Conservation (phyloP, 2,113 vertebrate species). For the Xiphias gladius region DNA sequence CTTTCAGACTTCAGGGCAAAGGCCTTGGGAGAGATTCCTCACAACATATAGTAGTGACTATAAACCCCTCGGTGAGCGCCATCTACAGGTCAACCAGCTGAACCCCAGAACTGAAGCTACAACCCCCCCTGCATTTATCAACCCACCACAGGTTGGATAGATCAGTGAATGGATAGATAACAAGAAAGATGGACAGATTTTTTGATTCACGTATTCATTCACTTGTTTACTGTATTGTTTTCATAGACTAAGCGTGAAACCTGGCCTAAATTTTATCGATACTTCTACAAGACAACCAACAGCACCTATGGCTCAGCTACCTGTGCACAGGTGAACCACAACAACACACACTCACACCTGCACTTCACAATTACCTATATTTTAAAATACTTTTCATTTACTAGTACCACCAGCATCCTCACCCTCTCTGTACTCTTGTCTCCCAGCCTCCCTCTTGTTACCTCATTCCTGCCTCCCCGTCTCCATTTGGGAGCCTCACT, state of each 20-base stretch:
- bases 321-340: constrained; percentile 12
- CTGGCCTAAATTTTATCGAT: neutral
- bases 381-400: neutral
- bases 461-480: neutral
- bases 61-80: neutral
- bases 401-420: neutral
- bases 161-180: neutral
- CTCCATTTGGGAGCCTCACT: neutral
- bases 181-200: neutral
- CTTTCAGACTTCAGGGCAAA: neutral
- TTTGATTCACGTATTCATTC: neutral
- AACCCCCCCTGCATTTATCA: neutral
- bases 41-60: constrained; percentile 43
- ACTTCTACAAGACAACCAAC: constrained; percentile 31
- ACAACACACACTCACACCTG: neutral
- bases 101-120: neutral
- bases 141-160: constrained; percentile 12
- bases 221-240: constrained; percentile 13
- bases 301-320: constrained; percentile 1
- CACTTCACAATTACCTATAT: neutral
- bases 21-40: constrained; percentile 9
- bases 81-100: neutral
- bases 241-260: constrained; percentile 2
- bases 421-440: neutral
- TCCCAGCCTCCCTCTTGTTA: neutral